Conservation (phyloP, 2,797 vertebrate species). For the Onychomys torridus region DNA sequence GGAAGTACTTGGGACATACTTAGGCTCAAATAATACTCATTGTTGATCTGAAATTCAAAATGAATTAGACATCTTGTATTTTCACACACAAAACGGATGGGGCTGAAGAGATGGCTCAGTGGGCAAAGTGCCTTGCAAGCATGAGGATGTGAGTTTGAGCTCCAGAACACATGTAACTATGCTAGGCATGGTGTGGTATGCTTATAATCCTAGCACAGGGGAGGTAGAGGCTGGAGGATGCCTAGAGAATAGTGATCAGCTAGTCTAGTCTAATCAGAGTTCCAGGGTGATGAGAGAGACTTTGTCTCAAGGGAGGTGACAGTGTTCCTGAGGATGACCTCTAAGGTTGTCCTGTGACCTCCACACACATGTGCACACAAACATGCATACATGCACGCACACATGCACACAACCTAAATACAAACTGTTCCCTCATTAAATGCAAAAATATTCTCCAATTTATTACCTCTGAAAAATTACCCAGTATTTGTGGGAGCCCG, state of each 20-base stretch:
- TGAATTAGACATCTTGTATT: background rate
- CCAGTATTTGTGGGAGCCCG: too few relatives aligned
- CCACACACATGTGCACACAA: background rate
- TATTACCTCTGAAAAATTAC: background rate
- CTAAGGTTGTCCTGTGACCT: background rate
- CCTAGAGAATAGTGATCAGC: background rate
- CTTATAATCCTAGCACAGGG: background rate
- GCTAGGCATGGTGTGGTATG: background rate
- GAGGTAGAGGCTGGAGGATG: background rate
- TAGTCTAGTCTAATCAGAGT: background rate
- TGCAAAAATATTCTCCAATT: conserved; percentile 22
- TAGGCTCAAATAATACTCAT: background rate
- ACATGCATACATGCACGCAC: background rate
- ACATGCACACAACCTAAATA: background rate
- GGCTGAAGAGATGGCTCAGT: background rate
- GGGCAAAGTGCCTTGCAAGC: background rate
- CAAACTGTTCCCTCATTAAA: background rate
- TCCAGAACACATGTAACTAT: background rate
- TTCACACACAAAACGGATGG: background rate
- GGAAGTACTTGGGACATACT: background rate
- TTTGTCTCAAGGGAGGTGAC: background rate
- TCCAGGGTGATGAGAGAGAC: background rate
- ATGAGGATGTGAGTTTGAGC: background rate
- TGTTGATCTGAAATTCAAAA: conserved; percentile 28
- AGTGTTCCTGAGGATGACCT: background rate